phyloP scores from a whole-genome alignment of 1,140 invertebrate species.

The Listronotus bonariensis region DNA sequence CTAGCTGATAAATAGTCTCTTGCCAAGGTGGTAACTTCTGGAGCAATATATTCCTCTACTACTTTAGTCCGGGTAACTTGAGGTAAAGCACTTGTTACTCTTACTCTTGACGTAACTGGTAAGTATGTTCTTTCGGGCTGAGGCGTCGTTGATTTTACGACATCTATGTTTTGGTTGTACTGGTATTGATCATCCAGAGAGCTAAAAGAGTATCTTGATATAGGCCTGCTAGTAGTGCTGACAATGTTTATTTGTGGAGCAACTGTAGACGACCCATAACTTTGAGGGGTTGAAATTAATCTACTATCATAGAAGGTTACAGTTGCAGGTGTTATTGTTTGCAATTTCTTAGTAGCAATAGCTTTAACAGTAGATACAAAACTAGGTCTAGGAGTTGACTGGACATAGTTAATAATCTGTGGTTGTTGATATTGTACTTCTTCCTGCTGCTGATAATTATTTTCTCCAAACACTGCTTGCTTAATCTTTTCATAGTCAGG shows the following conservation, averaged over 20 bases:
- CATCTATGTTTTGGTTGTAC: constrained; percentile 8
- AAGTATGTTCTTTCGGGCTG: constrained; percentile 18
- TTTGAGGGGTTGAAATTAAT: constrained; percentile 31
- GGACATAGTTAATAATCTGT: constrained; percentile 29
- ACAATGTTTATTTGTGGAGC: constrained; percentile 11
- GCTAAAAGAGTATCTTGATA: constrained; percentile 41
- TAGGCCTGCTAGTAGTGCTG: constrained; percentile 36
- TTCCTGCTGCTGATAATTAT: constrained; percentile 7
- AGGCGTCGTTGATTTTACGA: constrained; percentile 19
- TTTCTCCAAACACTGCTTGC: constrained; percentile 8
- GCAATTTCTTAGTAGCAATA: constrained; percentile 33
- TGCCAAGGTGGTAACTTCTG: constrained; percentile 6
- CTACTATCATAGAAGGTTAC: constrained; percentile 42
- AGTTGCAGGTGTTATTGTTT: constrained; percentile 23
- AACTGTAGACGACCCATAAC: constrained; percentile 3
- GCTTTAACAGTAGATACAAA: constrained; percentile 41
- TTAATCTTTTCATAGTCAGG: constrained; percentile 31
- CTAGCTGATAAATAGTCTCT: constrained; percentile 21
- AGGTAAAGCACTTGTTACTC: constrained; percentile 12
- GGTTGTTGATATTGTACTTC: constrained; percentile 25
- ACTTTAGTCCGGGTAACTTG: constrained; percentile 14
- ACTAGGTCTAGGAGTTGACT: constrained; percentile 46
- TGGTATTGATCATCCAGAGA: constrained; percentile 39
- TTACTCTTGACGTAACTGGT: constrained; percentile 24
- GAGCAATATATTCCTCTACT: constrained; percentile 10